A percentile compares a stretch with the other conserved stretches of the same genome.
phyloP scores from a whole-genome alignment of 2,797 vertebrate genomes.

The Staurois parvus region DNA sequence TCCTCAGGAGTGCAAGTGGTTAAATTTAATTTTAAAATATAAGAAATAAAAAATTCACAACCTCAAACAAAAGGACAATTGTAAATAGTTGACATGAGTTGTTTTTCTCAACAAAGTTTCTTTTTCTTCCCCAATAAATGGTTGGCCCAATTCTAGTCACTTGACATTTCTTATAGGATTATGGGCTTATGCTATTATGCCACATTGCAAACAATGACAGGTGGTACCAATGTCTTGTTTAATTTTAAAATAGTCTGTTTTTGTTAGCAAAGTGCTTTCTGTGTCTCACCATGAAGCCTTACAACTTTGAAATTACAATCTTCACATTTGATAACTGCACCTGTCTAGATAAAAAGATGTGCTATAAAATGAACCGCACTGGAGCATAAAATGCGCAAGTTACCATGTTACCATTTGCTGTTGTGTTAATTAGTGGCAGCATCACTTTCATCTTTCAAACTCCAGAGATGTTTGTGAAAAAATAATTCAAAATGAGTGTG shows the following conservation, averaged over 20 bases:
- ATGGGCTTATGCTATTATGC: background rate
- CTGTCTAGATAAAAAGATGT: background rate
- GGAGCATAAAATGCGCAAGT: background rate
- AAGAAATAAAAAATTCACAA: too few species aligned
- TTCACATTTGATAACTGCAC: background rate
- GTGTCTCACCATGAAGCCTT: background rate
- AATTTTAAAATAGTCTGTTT: background rate
- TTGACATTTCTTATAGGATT: constrained; percentile 4
- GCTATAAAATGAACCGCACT: background rate
- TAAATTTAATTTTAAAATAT: too few species aligned
- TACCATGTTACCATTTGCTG: constrained; percentile 11
- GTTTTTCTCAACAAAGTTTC: too few species aligned
- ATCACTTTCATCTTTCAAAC: constrained; percentile 19
- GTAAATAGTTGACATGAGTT: too few species aligned
- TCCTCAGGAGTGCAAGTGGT: too few species aligned
- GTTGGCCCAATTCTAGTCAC: background rate
- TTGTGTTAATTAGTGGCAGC: constrained; percentile 20
- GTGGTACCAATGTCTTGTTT: background rate
- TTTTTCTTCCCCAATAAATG: background rate
- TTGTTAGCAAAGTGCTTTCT: background rate
- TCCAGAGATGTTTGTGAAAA: constrained; percentile 5
- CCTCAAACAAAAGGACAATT: too few species aligned
- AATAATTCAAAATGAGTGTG: background rate
- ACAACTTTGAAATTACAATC: background rate
- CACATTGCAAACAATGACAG: background rate